These are phyloP conservation scores for Cynodonichthys magdalenae DNA, from an alignment of 2,797 vertebrate species.

Conservation along the genomic window DNA sequence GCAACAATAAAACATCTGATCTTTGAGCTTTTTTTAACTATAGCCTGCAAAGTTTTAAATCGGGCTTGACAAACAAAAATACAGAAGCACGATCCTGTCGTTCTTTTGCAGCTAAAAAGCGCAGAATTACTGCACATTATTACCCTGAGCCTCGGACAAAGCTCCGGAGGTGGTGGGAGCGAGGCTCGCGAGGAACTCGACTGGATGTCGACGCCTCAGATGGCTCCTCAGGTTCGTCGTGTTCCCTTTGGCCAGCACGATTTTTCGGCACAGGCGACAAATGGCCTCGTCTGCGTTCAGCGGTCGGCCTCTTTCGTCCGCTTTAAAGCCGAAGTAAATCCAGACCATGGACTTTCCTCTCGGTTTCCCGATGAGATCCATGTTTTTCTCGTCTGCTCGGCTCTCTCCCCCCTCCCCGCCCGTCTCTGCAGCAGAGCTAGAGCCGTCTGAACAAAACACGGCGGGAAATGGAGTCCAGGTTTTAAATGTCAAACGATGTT, in stretches of 20 bases:
- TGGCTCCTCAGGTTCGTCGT: constrained; percentile 75
- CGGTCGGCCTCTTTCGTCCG: constrained; percentile 62
- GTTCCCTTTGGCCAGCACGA: constrained; percentile 69
- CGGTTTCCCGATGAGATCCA: constrained; percentile 69
- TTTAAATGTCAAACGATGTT: not conserved
- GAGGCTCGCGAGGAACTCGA: constrained; percentile 51
- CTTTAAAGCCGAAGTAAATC: constrained; percentile 70
- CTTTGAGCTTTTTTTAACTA: too few relatives aligned
- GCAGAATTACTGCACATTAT: too few relatives aligned
- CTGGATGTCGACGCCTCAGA: constrained; percentile 63
- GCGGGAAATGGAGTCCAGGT: not conserved
- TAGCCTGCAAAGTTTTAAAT: too few relatives aligned
- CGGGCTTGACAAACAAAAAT: not conserved
- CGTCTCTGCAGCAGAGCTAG: not conserved
- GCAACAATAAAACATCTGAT: not conserved
- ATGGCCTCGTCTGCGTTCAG: constrained; percentile 56
- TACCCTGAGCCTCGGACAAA: constrained; percentile 51
- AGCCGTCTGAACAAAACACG: not conserved
- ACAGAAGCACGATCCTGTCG: not conserved
- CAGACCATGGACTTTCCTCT: constrained; percentile 68
- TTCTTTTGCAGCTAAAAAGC: too few relatives aligned
- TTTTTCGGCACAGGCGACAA: constrained; percentile 67
- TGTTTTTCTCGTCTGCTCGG: constrained; percentile 16
- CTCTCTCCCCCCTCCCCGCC: not conserved
- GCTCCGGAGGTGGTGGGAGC: constrained; percentile 36